Evolutionary conservation across 2,797 vertebrate genomes (phyloP).

Genomic region (Gymnoscopelus braueri): DNA sequence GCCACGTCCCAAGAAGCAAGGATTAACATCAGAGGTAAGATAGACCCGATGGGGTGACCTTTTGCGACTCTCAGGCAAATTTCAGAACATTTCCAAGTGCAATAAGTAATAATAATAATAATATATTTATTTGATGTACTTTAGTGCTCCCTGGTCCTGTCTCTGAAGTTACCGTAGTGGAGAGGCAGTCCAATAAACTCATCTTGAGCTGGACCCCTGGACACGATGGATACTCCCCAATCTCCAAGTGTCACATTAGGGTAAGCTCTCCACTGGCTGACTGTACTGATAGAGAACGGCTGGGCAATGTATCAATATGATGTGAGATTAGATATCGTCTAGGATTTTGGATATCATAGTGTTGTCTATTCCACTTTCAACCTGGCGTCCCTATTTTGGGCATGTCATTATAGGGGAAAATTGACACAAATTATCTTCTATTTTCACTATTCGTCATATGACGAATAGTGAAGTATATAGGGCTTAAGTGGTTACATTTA

Average conservation of each 20-base stretch:
- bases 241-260: slow-evolving; percentile 85
- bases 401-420: no score
- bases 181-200: slow-evolving; percentile 80
- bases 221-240: slow-evolving; percentile 87
- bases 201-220: slow-evolving; percentile 87
- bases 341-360: no score
- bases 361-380: no score
- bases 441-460: no score
- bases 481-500: no score
- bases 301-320: no score
- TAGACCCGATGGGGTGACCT: background rate
- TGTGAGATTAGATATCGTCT: no score
- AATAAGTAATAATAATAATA: no score
- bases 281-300: background rate
- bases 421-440: no score
- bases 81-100: background rate
- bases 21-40: slow-evolving; percentile 92
- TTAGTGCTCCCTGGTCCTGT: slow-evolving; percentile 73
- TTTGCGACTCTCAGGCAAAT: slow-evolving; percentile 9
- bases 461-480: no score
- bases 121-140: slow-evolving; percentile 28
- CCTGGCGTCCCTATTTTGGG: no score
- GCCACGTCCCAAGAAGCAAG: slow-evolving; percentile 85
- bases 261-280: slow-evolving; percentile 70
- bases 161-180: slow-evolving; percentile 72